Evolutionary conservation across 2,888 invertebrate genomes (phyloP).

Genomic region (Ferrisia virgata): DNA sequence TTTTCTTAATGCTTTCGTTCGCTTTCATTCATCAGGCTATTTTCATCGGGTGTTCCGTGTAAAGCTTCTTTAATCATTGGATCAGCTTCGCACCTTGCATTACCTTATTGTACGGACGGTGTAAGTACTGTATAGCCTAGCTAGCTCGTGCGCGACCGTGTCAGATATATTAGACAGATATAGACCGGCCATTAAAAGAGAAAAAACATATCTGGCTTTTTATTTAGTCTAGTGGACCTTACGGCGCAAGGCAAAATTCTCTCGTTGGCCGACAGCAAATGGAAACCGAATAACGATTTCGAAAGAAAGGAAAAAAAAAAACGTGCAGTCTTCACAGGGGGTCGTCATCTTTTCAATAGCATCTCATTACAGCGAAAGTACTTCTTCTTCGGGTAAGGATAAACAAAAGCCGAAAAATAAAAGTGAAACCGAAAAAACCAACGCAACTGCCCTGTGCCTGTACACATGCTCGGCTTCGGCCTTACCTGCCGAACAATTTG

Average conservation of each 20-base stretch:
- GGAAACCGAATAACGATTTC: neutral
- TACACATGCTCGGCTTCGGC: neutral
- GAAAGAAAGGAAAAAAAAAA: neutral
- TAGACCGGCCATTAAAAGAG: neutral
- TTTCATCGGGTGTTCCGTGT: neutral
- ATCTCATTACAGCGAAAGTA: conserved; percentile 20
- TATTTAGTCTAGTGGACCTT: neutral
- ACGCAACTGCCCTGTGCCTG: too few species aligned
- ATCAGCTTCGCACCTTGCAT: neutral
- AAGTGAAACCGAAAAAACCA: conserved; percentile 25
- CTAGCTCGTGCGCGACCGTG: neutral
- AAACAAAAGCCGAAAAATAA: conserved; percentile 17
- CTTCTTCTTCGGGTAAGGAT: neutral
- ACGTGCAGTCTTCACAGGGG: neutral
- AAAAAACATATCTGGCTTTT: neutral
- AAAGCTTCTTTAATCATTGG: neutral
- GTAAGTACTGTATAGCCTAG: too few species aligned
- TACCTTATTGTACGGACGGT: neutral
- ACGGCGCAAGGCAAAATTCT: neutral
- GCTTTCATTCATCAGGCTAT: neutral
- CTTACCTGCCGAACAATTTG: neutral
- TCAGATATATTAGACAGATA: too few species aligned
- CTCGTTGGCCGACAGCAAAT: neutral
- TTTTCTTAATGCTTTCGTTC: conserved; percentile 1
- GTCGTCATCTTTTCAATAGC: conserved; percentile 20